These are phyloP conservation scores for Steatocranus sp. DNA, from an alignment of 2,797 vertebrate genomes.

Conservation along the genomic window DNA sequence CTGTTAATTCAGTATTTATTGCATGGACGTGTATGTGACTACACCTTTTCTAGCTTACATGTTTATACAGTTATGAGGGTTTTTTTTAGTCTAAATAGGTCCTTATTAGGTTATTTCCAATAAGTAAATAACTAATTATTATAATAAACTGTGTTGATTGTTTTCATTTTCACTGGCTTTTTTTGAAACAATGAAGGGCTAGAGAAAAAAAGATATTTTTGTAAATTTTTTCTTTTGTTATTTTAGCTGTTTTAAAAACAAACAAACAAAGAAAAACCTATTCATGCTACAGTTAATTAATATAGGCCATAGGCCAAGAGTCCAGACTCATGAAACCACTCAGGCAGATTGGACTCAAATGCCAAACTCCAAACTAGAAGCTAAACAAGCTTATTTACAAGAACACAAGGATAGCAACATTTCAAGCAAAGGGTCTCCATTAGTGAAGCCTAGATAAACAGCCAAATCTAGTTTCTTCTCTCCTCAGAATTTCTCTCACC, in stretches of 20 bases:
- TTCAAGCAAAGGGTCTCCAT: neutral
- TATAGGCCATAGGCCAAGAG: neutral
- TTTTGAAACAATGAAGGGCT: rapidly evolving
- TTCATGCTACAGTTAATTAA: neutral
- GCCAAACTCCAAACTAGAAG: neutral
- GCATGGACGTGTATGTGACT: neutral
- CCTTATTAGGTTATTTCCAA: neutral
- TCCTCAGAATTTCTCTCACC: neutral
- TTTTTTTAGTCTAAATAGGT: neutral
- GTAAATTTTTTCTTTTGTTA: neutral
- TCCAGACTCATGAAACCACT: neutral
- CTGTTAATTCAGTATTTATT: neutral
- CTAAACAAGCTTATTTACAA: neutral
- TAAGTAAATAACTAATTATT: neutral
- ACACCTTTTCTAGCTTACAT: neutral
- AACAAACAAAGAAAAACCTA: neutral
- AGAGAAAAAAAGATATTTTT: rapidly evolving
- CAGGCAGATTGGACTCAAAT: neutral
- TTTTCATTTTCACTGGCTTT: neutral
- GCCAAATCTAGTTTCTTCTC: neutral
- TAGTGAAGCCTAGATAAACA: neutral
- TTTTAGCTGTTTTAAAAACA: neutral
- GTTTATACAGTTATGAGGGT: neutral
- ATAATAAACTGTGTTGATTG: neutral
- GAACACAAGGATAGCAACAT: neutral